These are phyloP conservation scores for Sorex fumeus DNA, from an alignment of 2,113 vertebrate species.

Conservation along the genomic window DNA sequence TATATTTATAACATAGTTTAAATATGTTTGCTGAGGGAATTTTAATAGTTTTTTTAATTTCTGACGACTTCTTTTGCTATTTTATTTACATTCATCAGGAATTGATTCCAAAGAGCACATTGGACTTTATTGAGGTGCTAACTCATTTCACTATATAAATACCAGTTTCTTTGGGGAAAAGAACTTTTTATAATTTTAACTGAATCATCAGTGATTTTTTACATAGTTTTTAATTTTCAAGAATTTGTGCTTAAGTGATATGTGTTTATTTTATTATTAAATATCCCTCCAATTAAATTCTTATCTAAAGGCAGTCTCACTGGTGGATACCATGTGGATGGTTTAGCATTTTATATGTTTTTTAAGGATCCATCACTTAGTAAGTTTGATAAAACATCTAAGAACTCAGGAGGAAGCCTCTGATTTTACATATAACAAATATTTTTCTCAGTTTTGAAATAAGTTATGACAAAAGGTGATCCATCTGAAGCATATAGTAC, in stretches of 20 bases:
- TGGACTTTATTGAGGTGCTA: neutral
- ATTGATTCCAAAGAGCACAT: neutral
- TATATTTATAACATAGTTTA: neutral
- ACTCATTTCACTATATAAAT: neutral
- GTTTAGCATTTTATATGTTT: neutral
- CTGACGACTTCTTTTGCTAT: neutral
- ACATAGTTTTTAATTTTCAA: neutral
- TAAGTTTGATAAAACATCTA: neutral
- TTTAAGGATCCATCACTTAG: neutral
- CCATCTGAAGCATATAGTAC: neutral
- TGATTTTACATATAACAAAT: neutral
- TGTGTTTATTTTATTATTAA: neutral
- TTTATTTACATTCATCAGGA: slow-evolving; percentile 17
- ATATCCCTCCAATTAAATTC: neutral
- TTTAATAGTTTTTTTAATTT: neutral
- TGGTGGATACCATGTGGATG: neutral
- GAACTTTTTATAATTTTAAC: no score
- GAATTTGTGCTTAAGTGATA: neutral
- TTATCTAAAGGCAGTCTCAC: neutral
- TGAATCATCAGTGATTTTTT: neutral
- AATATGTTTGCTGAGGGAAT: neutral
- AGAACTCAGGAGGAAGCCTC: neutral
- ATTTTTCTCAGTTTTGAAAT: neutral
- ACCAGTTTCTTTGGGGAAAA: neutral
- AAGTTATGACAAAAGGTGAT: neutral